Base-by-base conservation (phyloP, 2,113 vertebrate genomes). In the Turdus rufiventris region DNA sequence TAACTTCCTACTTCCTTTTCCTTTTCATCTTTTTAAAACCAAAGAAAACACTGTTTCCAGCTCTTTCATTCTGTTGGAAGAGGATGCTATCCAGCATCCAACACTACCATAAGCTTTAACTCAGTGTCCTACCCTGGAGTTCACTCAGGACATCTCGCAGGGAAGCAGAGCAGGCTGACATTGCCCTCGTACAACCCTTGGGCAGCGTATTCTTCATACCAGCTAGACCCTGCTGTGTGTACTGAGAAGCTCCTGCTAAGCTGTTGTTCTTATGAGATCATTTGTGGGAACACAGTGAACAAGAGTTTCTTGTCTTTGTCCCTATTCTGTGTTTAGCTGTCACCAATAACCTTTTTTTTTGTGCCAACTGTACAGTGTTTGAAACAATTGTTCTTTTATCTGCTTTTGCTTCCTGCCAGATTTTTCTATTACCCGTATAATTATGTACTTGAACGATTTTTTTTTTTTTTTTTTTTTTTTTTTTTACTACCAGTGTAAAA, bases 331-430 rank as follows among this genome's bases (percentile, higher is more conserved):
- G n/a, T 76, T 89, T 58, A 83, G 58, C 50, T 78, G 45, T 78
- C 78, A 89, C 33, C 91, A 86, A 48, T 26, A 48, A 31, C 13
- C 24, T 38, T 38, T 5, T 63, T 95, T 74, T 42, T 40, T 28
- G n/a, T 85, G 81, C 73, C 85, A 95, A 51, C 48, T 53, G 40
- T 72, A 89, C 62, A 38, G 28, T 85, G 45, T 72, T 81, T 63
- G 48, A 89, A 93, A 85, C 33, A 33, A 48, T 67, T 89, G 70
- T 36, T 88, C 84, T 75, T 91, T 91, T 92, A 70, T 50, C 50
- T 76, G 73, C 70, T 40, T 84, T 87, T 70, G 54, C 78, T 95
- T 94, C 89, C 58, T 85, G 87, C 26, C 63, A 91, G 77, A 73
- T 73, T 88, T 95, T 85, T 76, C 50, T 79, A 38, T 89, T 85